Evolutionary conservation across 2,113 vertebrate species (phyloP), one percentile per base, ranked within the genome.

Genomic region (Stomatorhinus ivindoensis): DNA sequence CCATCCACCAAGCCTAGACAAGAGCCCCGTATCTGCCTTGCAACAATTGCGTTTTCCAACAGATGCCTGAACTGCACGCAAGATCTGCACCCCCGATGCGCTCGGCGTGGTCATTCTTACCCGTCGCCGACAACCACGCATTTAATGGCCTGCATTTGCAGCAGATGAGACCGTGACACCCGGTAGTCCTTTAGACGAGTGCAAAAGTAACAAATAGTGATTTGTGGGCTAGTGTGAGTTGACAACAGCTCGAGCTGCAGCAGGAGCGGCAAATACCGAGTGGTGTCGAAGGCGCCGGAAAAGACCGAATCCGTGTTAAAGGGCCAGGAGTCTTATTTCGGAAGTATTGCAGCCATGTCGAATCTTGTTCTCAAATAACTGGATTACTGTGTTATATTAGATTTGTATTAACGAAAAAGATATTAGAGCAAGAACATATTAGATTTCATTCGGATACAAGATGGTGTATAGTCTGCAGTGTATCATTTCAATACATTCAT

Each of bases 41-140:
- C 92, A 91, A 91, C 92, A 92, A 91, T 92, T 92, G 91, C 92
- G 89, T 91, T 92, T 87, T 89, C 87, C 44, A n/a, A 90, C 31
- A 90, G 85, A 89, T 88, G 48, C 24, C 83, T 50, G 11, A 58
- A 65, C 27, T 31, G 13, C 46, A 50, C 51, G 46, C 19, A 89
- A 89, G 82, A n/a, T 27, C 35, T 24, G 51, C 76, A 89, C 87
- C 89, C 87, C 87, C 6, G 53, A n/a, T 27, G 48, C 13, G 58
- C 87, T 85, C 42, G 84, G 42, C 17, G 35, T 69, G 73, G 48
- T 84, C 24, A 8, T 69, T 76, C 93, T 94, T 91, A 95, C 94
- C 94, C 94, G 86, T 95, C 94, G 87, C 94, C 94, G 50, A 95
- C 94, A 80, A 95, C 94, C 50, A 95, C 94, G 86, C 94, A 95